These are phyloP conservation scores for Mylabris phalerata DNA, from an alignment of 1,140 invertebrate species.

Conservation along the genomic window DNA sequence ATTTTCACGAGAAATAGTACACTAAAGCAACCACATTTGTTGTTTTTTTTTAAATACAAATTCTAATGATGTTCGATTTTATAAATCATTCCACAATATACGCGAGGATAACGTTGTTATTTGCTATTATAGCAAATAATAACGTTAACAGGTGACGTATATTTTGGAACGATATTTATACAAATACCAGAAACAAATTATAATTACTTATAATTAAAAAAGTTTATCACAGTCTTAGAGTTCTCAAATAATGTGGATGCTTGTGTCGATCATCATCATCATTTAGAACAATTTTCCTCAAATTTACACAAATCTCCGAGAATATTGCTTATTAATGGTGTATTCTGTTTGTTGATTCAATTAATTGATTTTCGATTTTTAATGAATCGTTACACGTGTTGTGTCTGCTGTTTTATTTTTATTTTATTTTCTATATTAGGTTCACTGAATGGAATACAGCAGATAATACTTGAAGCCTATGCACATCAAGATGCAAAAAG, in stretches of 20 bases:
- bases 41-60: constrained; percentile 18
- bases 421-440: constrained; percentile 25
- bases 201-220: constrained; percentile 30
- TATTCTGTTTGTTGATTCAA: not conserved
- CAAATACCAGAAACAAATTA: not conserved
- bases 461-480: constrained; percentile 38
- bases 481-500: constrained; percentile 37
- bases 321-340: not conserved
- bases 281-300: constrained; percentile 3
- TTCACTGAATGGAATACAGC: constrained; percentile 37
- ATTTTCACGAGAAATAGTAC: constrained; percentile 18
- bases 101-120: too few species aligned
- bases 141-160: too few species aligned
- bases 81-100: not conserved
- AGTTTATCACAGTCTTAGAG: constrained; percentile 32
- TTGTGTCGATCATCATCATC: constrained; percentile 12
- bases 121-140: too few species aligned
- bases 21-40: constrained; percentile 33
- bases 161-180: too few species aligned
- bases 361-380: not conserved
- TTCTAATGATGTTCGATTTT: constrained; percentile 15
- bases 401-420: constrained; percentile 16
- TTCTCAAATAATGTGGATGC: constrained; percentile 31
- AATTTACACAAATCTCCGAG: too few species aligned
- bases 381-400: constrained; percentile 15